These are phyloP conservation scores for Subacronicta megacephala DNA, from an alignment of 2,888 invertebrate species.

Conservation along the genomic window DNA sequence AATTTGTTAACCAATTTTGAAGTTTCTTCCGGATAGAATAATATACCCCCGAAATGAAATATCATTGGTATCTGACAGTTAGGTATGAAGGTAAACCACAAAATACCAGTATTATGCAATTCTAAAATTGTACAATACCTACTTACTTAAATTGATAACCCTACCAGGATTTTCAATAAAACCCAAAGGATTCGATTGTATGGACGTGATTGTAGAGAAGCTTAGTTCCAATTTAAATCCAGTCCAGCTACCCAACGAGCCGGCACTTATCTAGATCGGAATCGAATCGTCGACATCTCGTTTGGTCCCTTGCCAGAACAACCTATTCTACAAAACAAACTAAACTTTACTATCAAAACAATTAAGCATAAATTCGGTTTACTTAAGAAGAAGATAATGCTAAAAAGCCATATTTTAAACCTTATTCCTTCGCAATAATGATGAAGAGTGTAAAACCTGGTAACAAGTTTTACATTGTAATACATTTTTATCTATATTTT, in stretches of 20 bases:
- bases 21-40: no score
- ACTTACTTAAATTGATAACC: background rate
- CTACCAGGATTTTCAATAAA: slow-evolving; percentile 3
- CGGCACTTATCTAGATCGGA: slow-evolving; percentile 41
- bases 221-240: slow-evolving; percentile 27
- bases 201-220: slow-evolving; percentile 5
- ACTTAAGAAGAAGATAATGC: background rate
- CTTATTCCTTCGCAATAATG: slow-evolving; percentile 18
- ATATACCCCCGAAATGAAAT: no score
- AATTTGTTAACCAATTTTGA: no score
- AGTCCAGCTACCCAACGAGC: slow-evolving; percentile 26
- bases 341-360: background rate
- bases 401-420: slow-evolving; percentile 11
- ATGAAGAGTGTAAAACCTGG: slow-evolving; percentile 22
- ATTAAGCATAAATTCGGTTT: slow-evolving; percentile 7
- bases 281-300: slow-evolving; percentile 38
- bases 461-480: slow-evolving; percentile 9
- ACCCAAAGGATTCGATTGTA: slow-evolving; percentile 1
- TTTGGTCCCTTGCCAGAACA: slow-evolving; percentile 43
- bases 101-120: no score
- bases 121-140: no score
- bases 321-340: slow-evolving; percentile 11
- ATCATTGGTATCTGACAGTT: no score
- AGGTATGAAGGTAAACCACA: no score
- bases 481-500: slow-evolving; percentile 1